Conservation (phyloP, 2,113 vertebrate species). For the Sebastes fasciatus region DNA sequence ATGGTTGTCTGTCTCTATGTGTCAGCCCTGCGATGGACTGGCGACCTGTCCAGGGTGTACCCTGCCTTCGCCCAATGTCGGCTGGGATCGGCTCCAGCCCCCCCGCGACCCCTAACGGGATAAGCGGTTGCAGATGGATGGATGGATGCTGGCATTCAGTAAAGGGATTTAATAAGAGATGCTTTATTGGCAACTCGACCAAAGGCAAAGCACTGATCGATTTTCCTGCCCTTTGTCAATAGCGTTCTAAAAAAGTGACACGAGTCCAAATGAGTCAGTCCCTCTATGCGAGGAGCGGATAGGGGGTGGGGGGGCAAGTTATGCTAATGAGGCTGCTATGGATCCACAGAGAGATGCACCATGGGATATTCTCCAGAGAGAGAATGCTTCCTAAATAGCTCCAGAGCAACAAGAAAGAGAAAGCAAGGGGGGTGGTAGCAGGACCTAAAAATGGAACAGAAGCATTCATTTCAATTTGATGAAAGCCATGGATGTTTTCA, state of each 20-base stretch:
- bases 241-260: constrained; percentile 44
- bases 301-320: constrained; percentile 32
- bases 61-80: too few species aligned
- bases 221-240: constrained; percentile 38
- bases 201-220: constrained; percentile 45
- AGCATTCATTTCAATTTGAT: constrained; percentile 72
- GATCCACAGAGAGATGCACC: constrained; percentile 59
- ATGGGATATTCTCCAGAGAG: constrained; percentile 60
- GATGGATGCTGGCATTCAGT: not conserved
- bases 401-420: constrained; percentile 53
- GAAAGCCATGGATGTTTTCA: constrained; percentile 66
- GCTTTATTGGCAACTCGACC: not conserved
- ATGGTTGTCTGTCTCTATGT: too few species aligned
- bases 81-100: too few species aligned
- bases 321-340: constrained; percentile 65
- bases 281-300: not conserved
- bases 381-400: constrained; percentile 70
- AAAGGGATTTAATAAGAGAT: constrained; percentile 26
- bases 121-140: too few species aligned
- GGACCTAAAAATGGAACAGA: constrained; percentile 61
- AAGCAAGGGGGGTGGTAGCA: constrained; percentile 8
- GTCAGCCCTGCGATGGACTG: too few species aligned
- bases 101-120: too few species aligned
- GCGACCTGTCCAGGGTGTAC: too few species aligned
- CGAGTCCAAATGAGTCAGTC: constrained; percentile 40